phyloP scores from a whole-genome alignment of 1,140 invertebrate species.

The Physella acuta region DNA sequence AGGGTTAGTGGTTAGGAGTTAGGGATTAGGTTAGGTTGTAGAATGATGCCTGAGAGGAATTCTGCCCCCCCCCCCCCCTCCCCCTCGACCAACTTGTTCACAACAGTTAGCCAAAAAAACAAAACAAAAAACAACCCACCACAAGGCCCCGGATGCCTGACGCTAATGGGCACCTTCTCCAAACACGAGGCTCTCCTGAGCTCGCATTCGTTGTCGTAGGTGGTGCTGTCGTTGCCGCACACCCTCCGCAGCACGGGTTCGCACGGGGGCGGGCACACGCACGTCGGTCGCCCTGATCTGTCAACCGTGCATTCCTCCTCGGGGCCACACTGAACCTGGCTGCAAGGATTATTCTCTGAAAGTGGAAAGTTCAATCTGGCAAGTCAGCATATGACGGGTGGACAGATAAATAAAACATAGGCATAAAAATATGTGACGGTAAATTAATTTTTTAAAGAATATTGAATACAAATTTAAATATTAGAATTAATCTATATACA shows the following conservation, averaged over 20 bases:
- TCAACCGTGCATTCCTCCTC: constrained; percentile 84
- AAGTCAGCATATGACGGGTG: neutral
- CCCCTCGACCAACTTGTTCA: too few relatives aligned
- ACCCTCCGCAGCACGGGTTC: constrained; percentile 73
- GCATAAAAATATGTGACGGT: neutral
- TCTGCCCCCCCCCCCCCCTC: too few relatives aligned
- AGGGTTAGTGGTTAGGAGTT: too few relatives aligned
- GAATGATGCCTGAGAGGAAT: too few relatives aligned
- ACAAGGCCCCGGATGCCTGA: constrained; percentile 51
- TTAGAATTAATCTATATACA: neutral
- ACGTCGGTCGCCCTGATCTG: constrained; percentile 76
- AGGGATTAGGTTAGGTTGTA: too few relatives aligned
- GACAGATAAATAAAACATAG: neutral
- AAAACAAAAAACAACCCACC: constrained; percentile 17
- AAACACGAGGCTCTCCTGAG: constrained; percentile 71
- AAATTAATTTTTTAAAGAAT: too few relatives aligned
- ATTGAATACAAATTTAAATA: neutral
- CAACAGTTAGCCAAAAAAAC: neutral
- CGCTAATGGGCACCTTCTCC: constrained; percentile 64
- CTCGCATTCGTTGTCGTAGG: constrained; percentile 72
- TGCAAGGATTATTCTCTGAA: constrained; percentile 51
- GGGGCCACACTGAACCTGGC: constrained; percentile 40
- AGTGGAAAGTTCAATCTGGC: neutral
- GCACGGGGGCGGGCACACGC: constrained; percentile 78
- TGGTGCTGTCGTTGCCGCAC: constrained; percentile 64